Evolutionary conservation across 2,888 invertebrate species (phyloP).

Genomic region (Drosophila eohydei): DNA sequence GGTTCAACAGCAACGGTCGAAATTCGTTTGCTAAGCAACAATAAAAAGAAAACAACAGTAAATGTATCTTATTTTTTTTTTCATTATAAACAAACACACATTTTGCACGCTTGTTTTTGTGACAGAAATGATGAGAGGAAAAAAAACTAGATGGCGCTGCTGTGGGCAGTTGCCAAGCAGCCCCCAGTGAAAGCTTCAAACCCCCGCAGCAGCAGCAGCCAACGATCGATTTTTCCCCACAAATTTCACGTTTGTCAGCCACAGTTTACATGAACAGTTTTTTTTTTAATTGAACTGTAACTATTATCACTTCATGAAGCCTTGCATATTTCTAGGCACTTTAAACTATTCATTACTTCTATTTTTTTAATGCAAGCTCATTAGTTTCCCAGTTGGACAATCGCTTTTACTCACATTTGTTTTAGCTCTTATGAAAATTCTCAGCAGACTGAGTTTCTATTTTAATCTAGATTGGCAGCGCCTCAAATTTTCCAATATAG

Average conservation of each 20-base stretch:
- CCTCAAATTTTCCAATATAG: slow-evolving; percentile 50
- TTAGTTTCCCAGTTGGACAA: slow-evolving; percentile 46
- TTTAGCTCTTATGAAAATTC: slow-evolving; percentile 80
- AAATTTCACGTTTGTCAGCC: slow-evolving; percentile 55
- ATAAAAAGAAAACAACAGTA: slow-evolving; percentile 24
- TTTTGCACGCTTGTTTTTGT: slow-evolving; percentile 50
- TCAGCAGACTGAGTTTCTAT: slow-evolving; percentile 68
- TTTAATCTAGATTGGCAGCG: slow-evolving; percentile 55
- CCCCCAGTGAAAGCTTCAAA: slow-evolving; percentile 66
- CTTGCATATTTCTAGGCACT: slow-evolving; percentile 23
- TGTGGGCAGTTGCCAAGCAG: slow-evolving; percentile 52
- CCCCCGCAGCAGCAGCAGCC: slow-evolving; percentile 50
- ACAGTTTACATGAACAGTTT: slow-evolving; percentile 14
- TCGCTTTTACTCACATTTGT: slow-evolving; percentile 74
- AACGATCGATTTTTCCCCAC: slow-evolving; percentile 74
- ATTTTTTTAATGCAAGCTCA: slow-evolving; percentile 19
- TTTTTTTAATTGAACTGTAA: slow-evolving; percentile 19
- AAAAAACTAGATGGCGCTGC: slow-evolving; percentile 66
- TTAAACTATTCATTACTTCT: background rate
- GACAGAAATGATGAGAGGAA: slow-evolving; percentile 1
- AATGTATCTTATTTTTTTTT: slow-evolving; percentile 5
- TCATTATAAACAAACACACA: slow-evolving; percentile 66
- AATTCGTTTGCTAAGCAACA: slow-evolving; percentile 50
- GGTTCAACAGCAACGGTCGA: slow-evolving; percentile 50
- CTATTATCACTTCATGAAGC: background rate